Percentiles rank a stretch among this genome's conserved stretches.
Evolutionary conservation across 2,888 invertebrate species (phyloP).

Genomic region (Amaurobius ferox): DNA sequence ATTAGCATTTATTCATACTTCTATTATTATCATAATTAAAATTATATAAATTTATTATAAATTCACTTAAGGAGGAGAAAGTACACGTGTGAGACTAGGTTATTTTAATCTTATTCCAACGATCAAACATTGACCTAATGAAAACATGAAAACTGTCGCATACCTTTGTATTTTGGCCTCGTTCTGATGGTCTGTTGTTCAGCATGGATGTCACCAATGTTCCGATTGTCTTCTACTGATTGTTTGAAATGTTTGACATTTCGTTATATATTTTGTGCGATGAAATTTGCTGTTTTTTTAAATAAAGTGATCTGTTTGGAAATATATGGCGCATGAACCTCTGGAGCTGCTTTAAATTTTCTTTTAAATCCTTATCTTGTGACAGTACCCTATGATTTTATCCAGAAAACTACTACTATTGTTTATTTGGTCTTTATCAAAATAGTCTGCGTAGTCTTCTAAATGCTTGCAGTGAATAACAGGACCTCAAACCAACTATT

Average conservation of each 20-base stretch:
- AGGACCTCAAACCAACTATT: slow-evolving; percentile 6
- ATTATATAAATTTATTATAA: too few species aligned
- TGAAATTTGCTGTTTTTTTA: background rate
- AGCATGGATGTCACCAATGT: too few species aligned
- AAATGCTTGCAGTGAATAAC: background rate
- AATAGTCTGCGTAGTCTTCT: slow-evolving; percentile 2
- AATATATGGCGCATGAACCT: background rate
- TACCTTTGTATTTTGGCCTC: too few species aligned
- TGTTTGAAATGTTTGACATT: background rate
- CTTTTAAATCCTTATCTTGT: slow-evolving; percentile 17
- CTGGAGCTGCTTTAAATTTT: background rate
- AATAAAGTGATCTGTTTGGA: background rate
- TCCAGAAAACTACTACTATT: background rate
- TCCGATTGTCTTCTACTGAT: too few species aligned
- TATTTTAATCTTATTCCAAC: too few species aligned
- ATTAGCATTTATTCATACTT: too few species aligned
- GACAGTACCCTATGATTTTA: background rate
- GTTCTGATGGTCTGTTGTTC: too few species aligned
- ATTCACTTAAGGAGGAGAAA: too few species aligned
- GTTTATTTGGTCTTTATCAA: slow-evolving; percentile 1
- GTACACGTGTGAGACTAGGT: too few species aligned
- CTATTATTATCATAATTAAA: too few species aligned
- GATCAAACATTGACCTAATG: too few species aligned
- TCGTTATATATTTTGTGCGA: background rate
- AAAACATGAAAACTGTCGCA: too few species aligned